phyloP scores from a whole-genome alignment of 2,888 invertebrate genomes.

The Seladonia tumulorum region DNA sequence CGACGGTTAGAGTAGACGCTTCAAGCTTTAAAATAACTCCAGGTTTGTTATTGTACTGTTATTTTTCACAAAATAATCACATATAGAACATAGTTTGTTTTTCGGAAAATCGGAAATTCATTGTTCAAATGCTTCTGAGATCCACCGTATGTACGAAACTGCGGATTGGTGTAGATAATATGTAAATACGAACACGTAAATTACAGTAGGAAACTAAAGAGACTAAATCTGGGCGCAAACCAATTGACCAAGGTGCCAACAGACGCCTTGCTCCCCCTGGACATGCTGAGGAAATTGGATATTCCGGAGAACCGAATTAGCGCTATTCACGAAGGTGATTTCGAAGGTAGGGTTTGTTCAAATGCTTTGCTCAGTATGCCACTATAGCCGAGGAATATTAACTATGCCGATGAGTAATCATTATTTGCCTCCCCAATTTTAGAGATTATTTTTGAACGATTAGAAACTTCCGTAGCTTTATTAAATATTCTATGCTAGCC shows the following conservation, averaged over 20 bases:
- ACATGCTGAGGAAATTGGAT: conserved; percentile 93
- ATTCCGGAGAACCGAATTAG: conserved; percentile 94
- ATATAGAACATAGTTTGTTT: too few relatives aligned
- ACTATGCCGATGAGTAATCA: background rate
- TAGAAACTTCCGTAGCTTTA: background rate
- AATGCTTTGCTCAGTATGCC: background rate
- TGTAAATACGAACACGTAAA: conserved; percentile 1
- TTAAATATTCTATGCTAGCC: background rate
- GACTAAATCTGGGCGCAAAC: conserved; percentile 94
- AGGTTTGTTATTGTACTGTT: too few relatives aligned
- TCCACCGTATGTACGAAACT: background rate
- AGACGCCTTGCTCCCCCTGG: conserved; percentile 91
- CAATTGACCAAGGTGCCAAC: conserved; percentile 91
- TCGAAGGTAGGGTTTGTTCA: conserved; percentile 88
- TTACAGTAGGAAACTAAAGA: conserved; percentile 89
- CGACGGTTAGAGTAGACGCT: too few relatives aligned
- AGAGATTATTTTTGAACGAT: background rate
- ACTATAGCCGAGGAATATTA: background rate
- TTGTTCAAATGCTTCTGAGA: too few relatives aligned
- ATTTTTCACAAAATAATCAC: too few relatives aligned
- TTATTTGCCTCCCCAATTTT: background rate
- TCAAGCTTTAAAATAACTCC: too few relatives aligned
- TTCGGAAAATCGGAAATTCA: too few relatives aligned
- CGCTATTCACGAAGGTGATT: conserved; percentile 92
- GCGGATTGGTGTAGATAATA: background rate